phyloP scores from a whole-genome alignment of 2,797 vertebrate genomes.

The Anguilla obscura region DNA sequence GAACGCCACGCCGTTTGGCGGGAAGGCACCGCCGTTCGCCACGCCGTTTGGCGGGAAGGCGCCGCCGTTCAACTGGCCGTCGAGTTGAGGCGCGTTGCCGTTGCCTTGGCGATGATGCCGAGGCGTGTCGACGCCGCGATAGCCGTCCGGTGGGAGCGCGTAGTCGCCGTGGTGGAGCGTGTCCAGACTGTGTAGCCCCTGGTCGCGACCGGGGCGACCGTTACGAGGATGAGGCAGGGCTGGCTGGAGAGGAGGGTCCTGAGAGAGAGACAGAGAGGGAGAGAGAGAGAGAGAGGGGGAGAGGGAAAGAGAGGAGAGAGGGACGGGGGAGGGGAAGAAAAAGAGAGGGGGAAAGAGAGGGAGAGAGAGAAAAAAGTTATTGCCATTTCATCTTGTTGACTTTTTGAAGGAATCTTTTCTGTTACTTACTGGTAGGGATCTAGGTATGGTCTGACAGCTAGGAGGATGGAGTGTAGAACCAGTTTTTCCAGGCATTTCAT shows the following conservation, averaged over 20 bases:
- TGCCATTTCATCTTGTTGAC: no score
- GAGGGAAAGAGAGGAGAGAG: no score
- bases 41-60: not conserved
- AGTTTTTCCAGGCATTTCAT: no score
- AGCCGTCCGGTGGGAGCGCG: slow-evolving; percentile 40
- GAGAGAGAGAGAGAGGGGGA: not conserved
- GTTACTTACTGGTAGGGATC: no score
- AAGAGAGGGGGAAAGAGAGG: slow-evolving; percentile 34
- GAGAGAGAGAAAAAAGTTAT: slow-evolving; percentile 31
- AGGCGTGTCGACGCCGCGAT: slow-evolving; percentile 15
- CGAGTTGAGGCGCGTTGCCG: not conserved
- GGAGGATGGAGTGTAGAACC: no score
- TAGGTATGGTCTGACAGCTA: no score
- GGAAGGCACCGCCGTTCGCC: slow-evolving; percentile 17
- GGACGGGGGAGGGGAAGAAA: not conserved
- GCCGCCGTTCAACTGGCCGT: slow-evolving; percentile 12
- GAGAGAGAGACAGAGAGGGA: slow-evolving; percentile 18
- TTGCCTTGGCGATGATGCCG: slow-evolving; percentile 22
- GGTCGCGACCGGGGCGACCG: slow-evolving; percentile 45
- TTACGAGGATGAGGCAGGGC: slow-evolving; percentile 45
- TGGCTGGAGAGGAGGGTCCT: slow-evolving; percentile 57
- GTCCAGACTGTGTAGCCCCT: slow-evolving; percentile 50
- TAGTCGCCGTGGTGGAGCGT: slow-evolving; percentile 34
- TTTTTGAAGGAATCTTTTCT: no score
- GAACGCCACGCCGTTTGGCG: not conserved